Base-by-base conservation (phyloP, 2,888 invertebrate species). In the Epinotia brunnichana region DNA sequence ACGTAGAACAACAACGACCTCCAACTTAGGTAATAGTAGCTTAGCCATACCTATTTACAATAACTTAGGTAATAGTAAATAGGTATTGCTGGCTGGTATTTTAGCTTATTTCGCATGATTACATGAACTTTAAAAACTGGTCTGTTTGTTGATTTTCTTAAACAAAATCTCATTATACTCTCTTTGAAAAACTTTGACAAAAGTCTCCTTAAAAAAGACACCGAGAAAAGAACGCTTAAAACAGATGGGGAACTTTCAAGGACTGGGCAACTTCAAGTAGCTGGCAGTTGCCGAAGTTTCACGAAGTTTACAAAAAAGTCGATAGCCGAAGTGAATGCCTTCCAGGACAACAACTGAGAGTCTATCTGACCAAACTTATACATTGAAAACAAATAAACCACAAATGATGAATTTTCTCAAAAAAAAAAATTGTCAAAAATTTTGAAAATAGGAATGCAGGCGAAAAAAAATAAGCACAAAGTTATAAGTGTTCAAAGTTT, bases 291-390 rank as follows among this genome's bases (percentile, higher is more conserved):
- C 5, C 41, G 54, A 54, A 56, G 39, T 66, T 44, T 21, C 2
- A 19, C 64, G 39, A 64, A 64, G 53, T 48, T 48, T 17, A n/a
- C 10, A 64, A 64, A 56, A 66, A 56, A 41, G 39, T 54, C 66
- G 66, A 66, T 54, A 54, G 64, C 54, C 21, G 21, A n/a, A 62
- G 62, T 17, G 48, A 62, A 62, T 48, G 62, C 48, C 62, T 48
- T 62, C 39, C 39, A 2, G 29, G 57, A 2, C 19, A 17, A 29
- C 57, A 19, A 21, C 41, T 61, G 2, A 5, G 11, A 41, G 19
- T 21, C 15, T 15, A 48, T 48, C n/a, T 5, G 48, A 48, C n/a
- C 7, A 4, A 44, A 44, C 48, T 48, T 48, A n/a, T 7, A n/a
- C n/a, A 48, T 5, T n/a, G 7, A 13, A 48, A n/a, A n/a, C 48